These are phyloP conservation scores for Syrista parreyssii DNA, from an alignment of 2,888 invertebrate species.

Conservation along the genomic window DNA sequence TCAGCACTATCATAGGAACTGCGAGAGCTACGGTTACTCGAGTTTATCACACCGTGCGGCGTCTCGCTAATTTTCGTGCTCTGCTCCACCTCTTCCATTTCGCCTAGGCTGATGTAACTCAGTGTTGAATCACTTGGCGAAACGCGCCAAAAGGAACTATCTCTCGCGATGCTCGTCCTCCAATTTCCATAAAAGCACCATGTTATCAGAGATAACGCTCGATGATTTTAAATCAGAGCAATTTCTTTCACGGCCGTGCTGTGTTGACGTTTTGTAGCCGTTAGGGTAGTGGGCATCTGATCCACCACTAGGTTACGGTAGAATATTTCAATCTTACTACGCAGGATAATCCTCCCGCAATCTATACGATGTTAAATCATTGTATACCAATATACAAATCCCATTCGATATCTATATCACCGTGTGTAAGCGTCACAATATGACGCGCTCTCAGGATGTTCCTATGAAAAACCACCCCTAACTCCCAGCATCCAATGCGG, in stretches of 20 bases:
- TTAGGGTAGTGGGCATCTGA: neutral
- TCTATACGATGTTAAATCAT: neutral
- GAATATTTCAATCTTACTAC: neutral
- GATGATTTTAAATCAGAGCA: neutral
- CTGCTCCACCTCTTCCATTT: conserved; percentile 24
- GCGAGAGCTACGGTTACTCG: conserved; percentile 25
- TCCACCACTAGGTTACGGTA: neutral
- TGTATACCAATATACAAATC: neutral
- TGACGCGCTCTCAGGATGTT: neutral
- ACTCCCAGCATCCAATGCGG: conserved; percentile 4
- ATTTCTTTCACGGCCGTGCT: neutral
- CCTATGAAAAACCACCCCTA: neutral
- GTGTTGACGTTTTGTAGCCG: neutral
- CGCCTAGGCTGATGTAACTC: neutral
- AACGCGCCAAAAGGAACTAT: conserved; percentile 16
- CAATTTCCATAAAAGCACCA: neutral
- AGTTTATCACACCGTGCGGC: conserved; percentile 31
- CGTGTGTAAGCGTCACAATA: neutral
- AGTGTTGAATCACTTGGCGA: conserved; percentile 10
- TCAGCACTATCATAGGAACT: conserved; percentile 40
- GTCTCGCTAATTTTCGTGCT: conserved; percentile 36
- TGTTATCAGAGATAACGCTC: neutral
- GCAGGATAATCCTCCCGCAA: neutral
- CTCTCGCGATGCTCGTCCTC: neutral
- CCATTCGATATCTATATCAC: neutral